Evolutionary conservation across 2,113 vertebrate genomes (phyloP), one percentile per base, ranked within the genome.

Genomic region (Galeopterus variegatus): DNA sequence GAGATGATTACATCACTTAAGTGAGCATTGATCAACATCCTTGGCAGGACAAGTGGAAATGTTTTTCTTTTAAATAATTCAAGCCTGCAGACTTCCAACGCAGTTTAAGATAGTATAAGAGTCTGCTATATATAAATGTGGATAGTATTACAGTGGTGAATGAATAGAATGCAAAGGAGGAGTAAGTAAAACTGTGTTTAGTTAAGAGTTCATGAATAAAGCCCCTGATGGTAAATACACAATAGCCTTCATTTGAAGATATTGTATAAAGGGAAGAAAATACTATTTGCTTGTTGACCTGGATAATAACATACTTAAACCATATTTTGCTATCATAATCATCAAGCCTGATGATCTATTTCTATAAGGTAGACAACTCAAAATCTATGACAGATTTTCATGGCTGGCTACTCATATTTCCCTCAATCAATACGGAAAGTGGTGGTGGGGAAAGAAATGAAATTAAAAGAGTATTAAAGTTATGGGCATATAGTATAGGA

Each of bases 11-110:
- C 91, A 33, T 75, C 79, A 69, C 79, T 88, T 91, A 89, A 94
- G 67, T 48, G 91, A 64, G 58, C 93, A 86, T 96, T 77, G 93
- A 91, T 86, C 95, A 88, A 19, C 2, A 10, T 3, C 28, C 36
- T 97, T 94, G 96, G 73, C 93, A 97, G 92, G 52, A 73, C 64
- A 62, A 96, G 93, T 81, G 62, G 84, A 91, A 89, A 94, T 85
- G 85, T 79, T 93, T 88, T 90, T 87, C 80, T 86, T 75, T 93
- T 97, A 79, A 95, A 96, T 96, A 96, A 97, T 96, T 96, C 88
- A 97, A 75, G 79, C 45, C 82, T 87, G 76, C 70, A 80, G 41
- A 13, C 97, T 96, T 72, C 93, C 70, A 45, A 52, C 33, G 17
- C 60, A 11, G 91, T 54, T 86, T 90, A 82, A 69, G 73, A 73